Evolutionary conservation across 1,140 invertebrate genomes (phyloP).

Genomic region (Probaryconus sp.): DNA sequence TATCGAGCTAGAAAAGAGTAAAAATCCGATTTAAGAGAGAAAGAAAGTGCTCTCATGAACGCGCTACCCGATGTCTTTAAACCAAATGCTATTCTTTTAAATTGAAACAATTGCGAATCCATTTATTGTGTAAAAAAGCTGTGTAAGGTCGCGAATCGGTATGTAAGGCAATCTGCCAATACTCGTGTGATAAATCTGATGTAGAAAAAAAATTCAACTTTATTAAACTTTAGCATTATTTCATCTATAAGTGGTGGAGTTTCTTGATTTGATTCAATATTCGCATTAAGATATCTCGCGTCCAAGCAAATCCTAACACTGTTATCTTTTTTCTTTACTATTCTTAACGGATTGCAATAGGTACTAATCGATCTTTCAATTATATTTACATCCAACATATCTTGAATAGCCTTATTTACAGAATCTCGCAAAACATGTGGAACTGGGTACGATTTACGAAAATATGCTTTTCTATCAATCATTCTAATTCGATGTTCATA

Average conservation of each 20-base stretch:
- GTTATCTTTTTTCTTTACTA: slow-evolving; percentile 16
- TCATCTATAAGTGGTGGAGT: slow-evolving; percentile 6
- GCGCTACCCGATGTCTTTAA: not conserved
- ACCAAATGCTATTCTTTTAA: not conserved
- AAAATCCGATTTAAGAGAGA: not conserved
- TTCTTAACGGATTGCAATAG: slow-evolving; percentile 64
- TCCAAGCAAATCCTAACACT: too few relatives aligned
- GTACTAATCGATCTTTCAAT: slow-evolving; percentile 57
- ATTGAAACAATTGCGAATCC: not conserved
- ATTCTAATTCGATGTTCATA: too few relatives aligned
- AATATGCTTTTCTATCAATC: too few relatives aligned
- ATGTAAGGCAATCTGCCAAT: slow-evolving; percentile 67
- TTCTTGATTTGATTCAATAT: slow-evolving; percentile 35
- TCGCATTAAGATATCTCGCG: slow-evolving; percentile 43
- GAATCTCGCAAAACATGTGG: slow-evolving; percentile 17
- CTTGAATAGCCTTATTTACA: slow-evolving; percentile 17
- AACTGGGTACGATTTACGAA: slow-evolving; percentile 45
- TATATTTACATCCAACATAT: slow-evolving; percentile 45
- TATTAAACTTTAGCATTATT: too few relatives aligned
- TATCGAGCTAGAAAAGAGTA: not conserved
- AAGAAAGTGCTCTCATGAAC: too few relatives aligned
- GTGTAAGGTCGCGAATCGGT: slow-evolving; percentile 61
- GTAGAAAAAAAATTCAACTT: not conserved
- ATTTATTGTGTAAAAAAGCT: slow-evolving; percentile 3
- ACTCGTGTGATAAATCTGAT: slow-evolving; percentile 64